phyloP scores from a whole-genome alignment of 1,140 invertebrate genomes.

The Proales similis region DNA sequence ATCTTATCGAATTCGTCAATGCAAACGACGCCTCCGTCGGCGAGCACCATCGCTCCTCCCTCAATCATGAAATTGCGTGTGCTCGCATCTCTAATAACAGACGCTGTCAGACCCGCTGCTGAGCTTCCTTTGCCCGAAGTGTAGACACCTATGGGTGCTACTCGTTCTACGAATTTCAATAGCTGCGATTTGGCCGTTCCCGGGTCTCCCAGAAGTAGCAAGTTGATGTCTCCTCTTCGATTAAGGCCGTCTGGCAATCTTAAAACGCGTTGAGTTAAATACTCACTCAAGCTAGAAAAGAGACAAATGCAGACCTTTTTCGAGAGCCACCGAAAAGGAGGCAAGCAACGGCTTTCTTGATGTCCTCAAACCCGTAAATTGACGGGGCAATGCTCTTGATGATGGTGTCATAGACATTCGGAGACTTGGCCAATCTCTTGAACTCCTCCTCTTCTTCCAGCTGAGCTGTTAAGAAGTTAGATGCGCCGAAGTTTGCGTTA shows the following conservation, averaged over 20 bases:
- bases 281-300: constrained; percentile 15
- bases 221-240: constrained; percentile 90
- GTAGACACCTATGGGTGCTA: constrained; percentile 89
- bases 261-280: constrained; percentile 42
- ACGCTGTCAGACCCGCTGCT: constrained; percentile 95
- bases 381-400: constrained; percentile 88
- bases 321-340: constrained; percentile 80
- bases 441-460: constrained; percentile 85
- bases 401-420: constrained; percentile 81
- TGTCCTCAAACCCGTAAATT: constrained; percentile 86
- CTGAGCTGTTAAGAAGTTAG: constrained; percentile 41
- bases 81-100: constrained; percentile 83
- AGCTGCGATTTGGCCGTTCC: constrained; percentile 97
- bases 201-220: constrained; percentile 90
- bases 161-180: constrained; percentile 92
- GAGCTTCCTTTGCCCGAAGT: constrained; percentile 98
- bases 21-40: constrained; percentile 96
- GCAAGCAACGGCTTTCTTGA: constrained; percentile 94
- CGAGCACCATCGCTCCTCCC: constrained; percentile 98
- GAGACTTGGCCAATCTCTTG: constrained; percentile 68
- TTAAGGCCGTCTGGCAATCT: constrained; percentile 88
- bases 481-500: constrained; percentile 55
- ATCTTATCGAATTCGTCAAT: constrained; percentile 99
- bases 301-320: constrained; percentile 54
- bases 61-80: constrained; percentile 96